A percentile compares a stretch with the other conserved stretches of the same genome.
Evolutionary conservation across 2,888 invertebrate species (phyloP).

Genomic region (Neoascia interrupta): DNA sequence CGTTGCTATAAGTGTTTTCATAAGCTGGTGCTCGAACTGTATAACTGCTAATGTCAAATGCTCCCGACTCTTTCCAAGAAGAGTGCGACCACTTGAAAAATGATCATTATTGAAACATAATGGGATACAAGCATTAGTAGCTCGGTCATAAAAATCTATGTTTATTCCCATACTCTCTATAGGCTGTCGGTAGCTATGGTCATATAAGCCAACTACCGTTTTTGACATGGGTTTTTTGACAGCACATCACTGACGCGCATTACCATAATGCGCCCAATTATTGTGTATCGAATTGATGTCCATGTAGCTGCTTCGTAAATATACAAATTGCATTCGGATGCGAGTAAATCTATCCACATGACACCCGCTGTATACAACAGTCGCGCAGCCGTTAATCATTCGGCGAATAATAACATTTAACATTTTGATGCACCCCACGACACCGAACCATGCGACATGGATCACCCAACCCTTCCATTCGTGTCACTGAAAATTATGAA

Average conservation of each 20-base stretch:
- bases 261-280: not conserved
- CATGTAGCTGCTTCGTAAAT: conserved; percentile 13
- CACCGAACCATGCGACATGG: conserved; percentile 37
- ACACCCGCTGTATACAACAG: conserved; percentile 1
- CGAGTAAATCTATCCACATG: conserved; percentile 51
- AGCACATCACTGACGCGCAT: conserved; percentile 27
- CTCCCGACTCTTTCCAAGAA: conserved; percentile 40
- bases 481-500: conserved; percentile 65
- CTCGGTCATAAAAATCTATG: conserved; percentile 10
- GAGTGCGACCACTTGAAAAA: conserved; percentile 56
- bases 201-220: conserved; percentile 9
- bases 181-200: conserved; percentile 9
- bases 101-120: conserved; percentile 44
- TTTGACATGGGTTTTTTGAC: conserved; percentile 35
- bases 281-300: conserved; percentile 25
- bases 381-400: conserved; percentile 54
- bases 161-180: not conserved
- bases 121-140: conserved; percentile 32
- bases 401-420: conserved; percentile 61
- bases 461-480: conserved; percentile 65
- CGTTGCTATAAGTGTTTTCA: conserved; percentile 46
- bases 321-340: conserved; percentile 45
- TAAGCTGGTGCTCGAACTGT: conserved; percentile 16
- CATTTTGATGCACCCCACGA: conserved; percentile 36
- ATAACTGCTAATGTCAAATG: conserved; percentile 7